Evolutionary conservation across 1,140 invertebrate species (phyloP), one percentile per base, ranked within the genome.

Genomic region (Holcopasites calliopsidis): DNA sequence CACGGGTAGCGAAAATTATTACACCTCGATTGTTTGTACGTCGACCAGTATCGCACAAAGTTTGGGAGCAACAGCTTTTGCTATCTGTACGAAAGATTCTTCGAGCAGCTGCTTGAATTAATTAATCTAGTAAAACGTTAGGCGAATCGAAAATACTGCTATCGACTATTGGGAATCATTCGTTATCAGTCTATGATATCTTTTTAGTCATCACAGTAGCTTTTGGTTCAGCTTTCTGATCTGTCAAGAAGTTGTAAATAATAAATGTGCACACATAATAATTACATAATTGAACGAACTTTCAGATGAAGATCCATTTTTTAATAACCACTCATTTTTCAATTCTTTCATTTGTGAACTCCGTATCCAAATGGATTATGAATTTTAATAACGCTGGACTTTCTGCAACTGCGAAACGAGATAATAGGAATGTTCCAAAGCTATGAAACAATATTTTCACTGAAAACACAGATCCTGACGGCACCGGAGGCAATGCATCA

Each of bases 1-100:
- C 40, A 13, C 4, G 8, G 26, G 16, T 80, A 80, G 78, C 66
- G 60, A 57, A 42, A 80, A 79, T 74, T 64, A 49, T 80, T 68
- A 74, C 62, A 47, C 76, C 78, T 65, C 47, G 54, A 38, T 40
- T 42, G 23, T 38, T 47, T 18, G 8, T 40, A 13, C 44, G 0
- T n/a, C 31, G 3, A 7, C 28, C 40, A 44, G 21, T 7, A 23
- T 3, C 16, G 31, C 7, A 18, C 49, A 13, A 57, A 49, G 33
- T 18, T 54, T n/a, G 16, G 3, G 18, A 11, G 16, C 16, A n/a
- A 33, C 33, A 55, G 2, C 18, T 3, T 47, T 23, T 10, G 10
- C 3, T n/a, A 35, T 2, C 6, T 16, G 8, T 1, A 42, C n/a
- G n/a, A n/a, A n/a, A n/a, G n/a, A n/a, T n/a, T 38, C 35, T 38